Evolutionary conservation across 2,888 invertebrate genomes (phyloP).

Genomic region (Cacoxenus indagator): DNA sequence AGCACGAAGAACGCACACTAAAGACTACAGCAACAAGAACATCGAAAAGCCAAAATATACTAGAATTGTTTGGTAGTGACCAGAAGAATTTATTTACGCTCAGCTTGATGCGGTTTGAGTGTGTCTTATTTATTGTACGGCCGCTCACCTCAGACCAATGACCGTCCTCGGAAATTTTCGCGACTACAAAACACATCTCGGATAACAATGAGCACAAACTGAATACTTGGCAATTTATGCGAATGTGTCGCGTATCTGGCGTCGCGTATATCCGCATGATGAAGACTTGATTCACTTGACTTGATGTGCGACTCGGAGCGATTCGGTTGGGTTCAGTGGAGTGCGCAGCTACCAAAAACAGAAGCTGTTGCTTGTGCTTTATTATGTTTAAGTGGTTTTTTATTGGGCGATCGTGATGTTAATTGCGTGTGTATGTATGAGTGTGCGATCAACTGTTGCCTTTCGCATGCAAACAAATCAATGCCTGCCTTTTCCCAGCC

Average conservation of each 20-base stretch:
- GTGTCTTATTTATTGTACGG: conserved; percentile 5
- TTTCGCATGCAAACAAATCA: conserved; percentile 17
- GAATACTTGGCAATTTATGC: background rate
- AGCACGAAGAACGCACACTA: background rate
- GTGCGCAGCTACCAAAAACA: conserved; percentile 21
- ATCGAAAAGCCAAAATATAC: background rate
- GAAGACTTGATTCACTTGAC: conserved; percentile 24
- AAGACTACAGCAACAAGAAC: background rate
- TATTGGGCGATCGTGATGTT: background rate
- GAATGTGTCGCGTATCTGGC: background rate
- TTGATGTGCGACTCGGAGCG: conserved; percentile 21
- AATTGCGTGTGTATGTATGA: background rate
- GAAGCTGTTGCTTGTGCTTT: conserved; percentile 17
- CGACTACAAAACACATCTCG: conserved; percentile 29
- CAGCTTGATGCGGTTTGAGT: conserved; percentile 27
- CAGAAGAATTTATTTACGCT: conserved; percentile 38
- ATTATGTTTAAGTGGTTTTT: background rate
- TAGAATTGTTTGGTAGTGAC: conserved; percentile 31
- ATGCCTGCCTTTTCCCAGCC: background rate
- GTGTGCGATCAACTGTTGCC: background rate
- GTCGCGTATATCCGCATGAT: conserved; percentile 52
- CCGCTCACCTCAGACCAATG: conserved; percentile 45
- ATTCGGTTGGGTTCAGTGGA: background rate
- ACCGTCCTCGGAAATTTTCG: conserved; percentile 53
- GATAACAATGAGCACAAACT: conserved; percentile 2